phyloP scores from a whole-genome alignment of 1,140 invertebrate genomes.

The Drosophila virilis region DNA sequence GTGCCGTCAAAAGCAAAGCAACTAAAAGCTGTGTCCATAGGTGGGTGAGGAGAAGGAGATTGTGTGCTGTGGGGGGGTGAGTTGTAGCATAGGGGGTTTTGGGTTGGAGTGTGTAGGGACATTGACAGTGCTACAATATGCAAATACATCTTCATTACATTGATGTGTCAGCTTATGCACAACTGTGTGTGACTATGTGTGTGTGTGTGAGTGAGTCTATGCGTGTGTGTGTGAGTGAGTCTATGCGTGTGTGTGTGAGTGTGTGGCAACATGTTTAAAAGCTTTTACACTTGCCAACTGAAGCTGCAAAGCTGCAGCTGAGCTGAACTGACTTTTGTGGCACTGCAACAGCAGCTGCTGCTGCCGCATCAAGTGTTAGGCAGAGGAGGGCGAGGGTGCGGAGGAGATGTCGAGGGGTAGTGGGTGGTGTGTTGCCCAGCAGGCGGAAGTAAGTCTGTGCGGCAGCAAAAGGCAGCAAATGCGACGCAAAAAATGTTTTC shows the following conservation, averaged over 20 bases:
- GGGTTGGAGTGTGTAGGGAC: not conserved
- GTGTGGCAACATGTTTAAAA: constrained; percentile 73
- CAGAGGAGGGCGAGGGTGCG: not conserved
- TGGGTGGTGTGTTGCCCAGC: not conserved
- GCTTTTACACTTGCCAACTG: constrained; percentile 78
- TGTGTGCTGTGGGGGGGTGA: not conserved
- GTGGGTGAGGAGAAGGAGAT: constrained; percentile 6
- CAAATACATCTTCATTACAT: constrained; percentile 83
- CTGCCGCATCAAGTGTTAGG: not conserved
- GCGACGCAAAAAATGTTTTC: constrained; percentile 58
- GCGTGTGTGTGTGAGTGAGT: not conserved
- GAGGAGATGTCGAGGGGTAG: not conserved
- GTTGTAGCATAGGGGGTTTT: not conserved
- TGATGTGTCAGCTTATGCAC: constrained; percentile 81
- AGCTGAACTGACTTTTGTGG: constrained; percentile 66
- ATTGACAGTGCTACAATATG: constrained; percentile 81
- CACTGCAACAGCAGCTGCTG: constrained; percentile 40
- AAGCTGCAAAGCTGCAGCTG: constrained; percentile 34
- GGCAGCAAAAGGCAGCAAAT: constrained; percentile 60
- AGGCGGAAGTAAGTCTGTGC: constrained; percentile 57
- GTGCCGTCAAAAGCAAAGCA: constrained; percentile 69
- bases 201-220: not conserved
- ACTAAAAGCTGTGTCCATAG: constrained; percentile 47
- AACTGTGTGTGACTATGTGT: constrained; percentile 28
- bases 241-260: constrained; percentile 4